Evolutionary conservation across 1,140 invertebrate species (phyloP), one percentile per base, ranked within the genome.

Genomic region (Trypoxylus dichotomus): DNA sequence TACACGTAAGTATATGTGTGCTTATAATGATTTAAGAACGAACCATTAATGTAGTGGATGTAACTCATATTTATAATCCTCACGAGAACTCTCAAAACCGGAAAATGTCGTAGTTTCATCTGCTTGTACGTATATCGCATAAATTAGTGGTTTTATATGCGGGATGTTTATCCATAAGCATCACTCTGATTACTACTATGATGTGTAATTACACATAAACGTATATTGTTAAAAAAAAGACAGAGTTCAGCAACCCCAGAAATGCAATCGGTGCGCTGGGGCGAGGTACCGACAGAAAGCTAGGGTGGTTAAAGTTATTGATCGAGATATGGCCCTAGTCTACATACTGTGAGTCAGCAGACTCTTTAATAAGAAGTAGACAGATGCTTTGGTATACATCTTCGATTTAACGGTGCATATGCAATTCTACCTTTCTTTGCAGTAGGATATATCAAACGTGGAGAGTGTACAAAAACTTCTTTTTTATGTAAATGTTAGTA

Each of bases 331-430:
- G 72, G 32, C 72, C 72, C 72, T n/a, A 74, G 29, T 15, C 72
- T 74, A 43, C 29, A 54, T 19, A 29, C 29, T 74, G 41, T 74
- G 72, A 74, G 72, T 74, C 72, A 74, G 72, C 72, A 74, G 72
- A 37, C 72, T n/a, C 41, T n/a, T n/a, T 68, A 68, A 27, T 68
- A 68, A 68, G 60, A 29, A 68, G 19, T 68, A 24, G 60, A 68
- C 60, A 68, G 60, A 68, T 68, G 60, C 8, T 24, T 29, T 21
- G 60, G 21, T 21, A 24, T 24, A 68, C 60, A 68, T 68, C 60
- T 24, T 27, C 8, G 27, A 15, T 68, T 68, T 19, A 29, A 68
- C 24, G 24, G 21, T 27, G 21, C 60, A 68, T 13, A 3, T 68
- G 2, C 60, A 15, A 25, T 6, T 27, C 15, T 54, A 15, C 11